These are phyloP conservation scores for Himalopsyche phryganea DNA, from an alignment of 1,140 invertebrate genomes.

Conservation along the genomic window DNA sequence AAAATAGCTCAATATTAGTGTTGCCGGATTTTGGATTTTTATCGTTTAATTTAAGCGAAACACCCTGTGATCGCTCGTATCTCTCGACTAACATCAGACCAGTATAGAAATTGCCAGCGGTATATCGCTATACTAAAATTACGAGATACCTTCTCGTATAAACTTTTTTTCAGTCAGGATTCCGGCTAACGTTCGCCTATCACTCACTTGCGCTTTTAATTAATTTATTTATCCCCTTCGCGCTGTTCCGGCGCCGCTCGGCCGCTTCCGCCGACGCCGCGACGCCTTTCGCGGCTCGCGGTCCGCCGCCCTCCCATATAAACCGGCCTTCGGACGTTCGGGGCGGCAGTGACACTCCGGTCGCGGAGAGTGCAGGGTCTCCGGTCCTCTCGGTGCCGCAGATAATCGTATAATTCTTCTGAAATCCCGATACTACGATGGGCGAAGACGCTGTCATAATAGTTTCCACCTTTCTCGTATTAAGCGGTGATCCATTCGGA, in stretches of 20 bases:
- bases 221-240: slow-evolving; percentile 32
- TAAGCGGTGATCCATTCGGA: slow-evolving; percentile 1
- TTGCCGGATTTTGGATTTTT: too few species aligned
- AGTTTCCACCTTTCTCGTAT: background rate
- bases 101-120: background rate
- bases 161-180: slow-evolving; percentile 9
- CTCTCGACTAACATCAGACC: too few species aligned
- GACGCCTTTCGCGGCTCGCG: too few species aligned
- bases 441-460: background rate
- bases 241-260: slow-evolving; percentile 19
- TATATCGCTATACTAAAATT: background rate
- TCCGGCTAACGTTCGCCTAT: slow-evolving; percentile 18
- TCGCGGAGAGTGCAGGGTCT: background rate
- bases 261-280: slow-evolving; percentile 10
- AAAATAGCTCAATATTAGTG: too few species aligned
- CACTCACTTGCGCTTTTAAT: slow-evolving; percentile 31
- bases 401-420: too few species aligned
- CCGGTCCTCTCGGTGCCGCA: too few species aligned
- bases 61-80: too few species aligned
- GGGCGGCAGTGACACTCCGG: slow-evolving; percentile 1
- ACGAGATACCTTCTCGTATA: slow-evolving; percentile 2
- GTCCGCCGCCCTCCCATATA: background rate
- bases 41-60: too few species aligned
- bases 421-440: too few species aligned
- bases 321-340: background rate